Conservation (phyloP, 2,113 vertebrate genomes). For the Forbesichthys agassizii region DNA sequence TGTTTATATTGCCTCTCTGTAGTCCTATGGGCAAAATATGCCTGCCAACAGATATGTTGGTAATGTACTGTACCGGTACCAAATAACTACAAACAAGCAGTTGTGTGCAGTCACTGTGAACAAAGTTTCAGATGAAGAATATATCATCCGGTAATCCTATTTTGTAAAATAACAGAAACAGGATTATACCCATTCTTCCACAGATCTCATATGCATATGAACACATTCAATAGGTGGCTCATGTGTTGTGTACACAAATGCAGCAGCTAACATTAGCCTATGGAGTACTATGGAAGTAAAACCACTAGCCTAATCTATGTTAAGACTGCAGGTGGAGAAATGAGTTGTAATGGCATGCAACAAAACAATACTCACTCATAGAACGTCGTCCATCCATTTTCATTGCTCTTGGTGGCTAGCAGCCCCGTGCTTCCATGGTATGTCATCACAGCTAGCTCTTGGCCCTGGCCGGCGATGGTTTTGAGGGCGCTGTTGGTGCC, state of each 20-base stretch:
- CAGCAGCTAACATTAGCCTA: no score
- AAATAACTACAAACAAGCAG: constrained; percentile 27
- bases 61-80: constrained; percentile 4
- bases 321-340: constrained; percentile 1
- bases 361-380: constrained; percentile 88
- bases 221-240: constrained; percentile 11
- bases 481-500: constrained; percentile 94
- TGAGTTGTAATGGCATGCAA: constrained; percentile 11
- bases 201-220: constrained; percentile 39
- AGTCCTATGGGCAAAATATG: constrained; percentile 9
- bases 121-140: constrained; percentile 50
- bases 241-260: constrained; percentile 11
- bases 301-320: not conserved
- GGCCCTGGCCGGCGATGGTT: constrained; percentile 89
- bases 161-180: constrained; percentile 63
- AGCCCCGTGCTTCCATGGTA: constrained; percentile 95
- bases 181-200: constrained; percentile 59
- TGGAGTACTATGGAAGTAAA: no score
- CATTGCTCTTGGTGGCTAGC: constrained; percentile 93
- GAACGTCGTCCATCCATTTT: constrained; percentile 97
- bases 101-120: constrained; percentile 35
- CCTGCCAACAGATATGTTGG: constrained; percentile 30
- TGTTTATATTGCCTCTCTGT: constrained; percentile 11
- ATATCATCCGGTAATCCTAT: constrained; percentile 64
- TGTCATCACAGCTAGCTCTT: constrained; percentile 93